phyloP scores from a whole-genome alignment of 2,113 vertebrate genomes.

The Aix galericulata region DNA sequence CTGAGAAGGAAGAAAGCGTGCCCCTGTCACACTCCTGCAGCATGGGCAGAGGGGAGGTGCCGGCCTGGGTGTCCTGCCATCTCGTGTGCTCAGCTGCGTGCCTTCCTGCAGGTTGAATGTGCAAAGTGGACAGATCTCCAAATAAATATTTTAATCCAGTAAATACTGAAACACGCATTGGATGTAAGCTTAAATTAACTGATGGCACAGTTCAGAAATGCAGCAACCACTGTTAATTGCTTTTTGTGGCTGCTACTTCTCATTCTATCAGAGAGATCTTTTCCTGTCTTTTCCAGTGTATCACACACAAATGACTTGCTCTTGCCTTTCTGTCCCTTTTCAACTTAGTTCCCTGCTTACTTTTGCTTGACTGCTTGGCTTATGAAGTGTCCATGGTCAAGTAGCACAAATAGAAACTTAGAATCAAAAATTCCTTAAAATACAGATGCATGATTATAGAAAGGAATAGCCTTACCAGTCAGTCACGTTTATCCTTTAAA shows the following conservation, averaged over 20 bases:
- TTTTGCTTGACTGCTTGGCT: background rate
- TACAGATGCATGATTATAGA: background rate
- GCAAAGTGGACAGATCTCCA: background rate
- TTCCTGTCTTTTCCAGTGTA: background rate
- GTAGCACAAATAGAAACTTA: background rate
- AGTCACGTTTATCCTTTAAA: background rate
- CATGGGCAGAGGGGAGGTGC: background rate
- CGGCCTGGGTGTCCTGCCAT: background rate
- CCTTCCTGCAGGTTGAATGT: background rate
- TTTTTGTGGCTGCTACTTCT: background rate
- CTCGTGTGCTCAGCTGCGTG: rapidly evolving
- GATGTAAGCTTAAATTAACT: background rate
- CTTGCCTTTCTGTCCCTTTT: background rate
- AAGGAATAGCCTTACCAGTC: background rate
- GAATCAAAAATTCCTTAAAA: background rate
- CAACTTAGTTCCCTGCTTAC: background rate
- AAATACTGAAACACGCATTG: background rate
- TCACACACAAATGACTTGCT: background rate
- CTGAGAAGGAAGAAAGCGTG: background rate
- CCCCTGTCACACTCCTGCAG: background rate
- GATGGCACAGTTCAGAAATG: background rate
- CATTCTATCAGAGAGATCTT: background rate
- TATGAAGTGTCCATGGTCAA: background rate
- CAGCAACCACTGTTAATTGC: background rate
- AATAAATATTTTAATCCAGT: background rate